Evolutionary conservation across 1,140 invertebrate genomes (phyloP), one percentile per base, ranked within the genome.

Genomic region (Atta cephalotes): DNA sequence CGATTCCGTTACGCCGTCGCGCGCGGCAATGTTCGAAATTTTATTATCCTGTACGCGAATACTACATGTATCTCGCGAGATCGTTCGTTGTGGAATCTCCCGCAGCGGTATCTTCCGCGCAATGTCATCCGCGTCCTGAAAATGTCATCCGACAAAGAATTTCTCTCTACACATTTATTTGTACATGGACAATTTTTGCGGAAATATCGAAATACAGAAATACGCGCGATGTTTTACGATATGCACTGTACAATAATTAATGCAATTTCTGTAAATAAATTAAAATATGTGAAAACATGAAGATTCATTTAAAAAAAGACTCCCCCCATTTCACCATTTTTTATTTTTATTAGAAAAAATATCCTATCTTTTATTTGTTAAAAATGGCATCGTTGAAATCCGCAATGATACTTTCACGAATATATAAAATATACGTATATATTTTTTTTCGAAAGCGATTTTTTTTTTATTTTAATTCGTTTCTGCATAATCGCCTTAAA

Each of bases 201-300:
- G 70, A 62, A 84, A 82, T n/a, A 60, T 35, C 66, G 49, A 72
- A 81, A 74, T 62, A 71, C 28, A 14, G 35, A n/a, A n/a, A n/a
- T 21, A 28, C 53, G 16, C 16, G 12, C 45, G 31, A 28, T 25
- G 14, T 81, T 71, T 81, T 16, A n/a, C 51, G 35, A 45, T 56
- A 21, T n/a, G 25, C 25, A 21, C 5, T 28, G 39, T 21, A 9
- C 39, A 31, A 78, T 66, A 79, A 79, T 79, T 65, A 62, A 79
- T 49, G 39, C 39, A 28, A 78, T 51, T 66, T 51, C 63, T 66
- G 39, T 51, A 79, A 65, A 65, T 66, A 51, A 66, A 79, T 79
- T 66, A 66, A 66, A 79, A 31, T 79, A 49, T 45, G 76, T 14
- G 39, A 65, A 28, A 78, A 63, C 18, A 65, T 28, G 18, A 49